phyloP scores from a whole-genome alignment of 2,797 vertebrate genomes.

The Nyctalus aviator region DNA sequence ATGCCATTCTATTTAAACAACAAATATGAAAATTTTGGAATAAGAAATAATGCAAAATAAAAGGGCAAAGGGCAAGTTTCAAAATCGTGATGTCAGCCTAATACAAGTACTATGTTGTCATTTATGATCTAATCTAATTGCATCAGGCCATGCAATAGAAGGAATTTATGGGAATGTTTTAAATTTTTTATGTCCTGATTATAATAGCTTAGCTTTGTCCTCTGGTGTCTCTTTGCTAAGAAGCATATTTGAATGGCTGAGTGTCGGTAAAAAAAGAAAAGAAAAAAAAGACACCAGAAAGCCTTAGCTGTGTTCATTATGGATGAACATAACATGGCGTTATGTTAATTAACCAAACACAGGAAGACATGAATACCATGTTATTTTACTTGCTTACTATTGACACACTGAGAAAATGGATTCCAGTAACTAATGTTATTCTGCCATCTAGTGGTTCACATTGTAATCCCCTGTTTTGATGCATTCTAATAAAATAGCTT shows the following conservation, averaged over 20 bases:
- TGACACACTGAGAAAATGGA: neutral
- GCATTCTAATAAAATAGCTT: neutral
- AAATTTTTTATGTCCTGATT: neutral
- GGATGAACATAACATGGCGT: neutral
- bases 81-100: neutral
- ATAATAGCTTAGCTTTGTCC: conserved; percentile 22
- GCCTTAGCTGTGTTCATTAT: neutral
- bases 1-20: neutral
- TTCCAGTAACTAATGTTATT: conserved; percentile 38
- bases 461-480: neutral
- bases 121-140: neutral
- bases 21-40: neutral
- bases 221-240: neutral
- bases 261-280: neutral
- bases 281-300: neutral
- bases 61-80: conserved; percentile 4
- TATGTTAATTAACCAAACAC: neutral
- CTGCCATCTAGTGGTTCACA: conserved; percentile 55
- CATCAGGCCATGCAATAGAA: neutral
- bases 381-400: neutral
- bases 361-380: neutral
- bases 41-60: conserved; percentile 9
- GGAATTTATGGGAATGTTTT: neutral
- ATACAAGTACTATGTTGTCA: neutral
- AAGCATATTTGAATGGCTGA: neutral